Conservation (phyloP, 2,888 invertebrate species). For the Drosophila ustulata region DNA sequence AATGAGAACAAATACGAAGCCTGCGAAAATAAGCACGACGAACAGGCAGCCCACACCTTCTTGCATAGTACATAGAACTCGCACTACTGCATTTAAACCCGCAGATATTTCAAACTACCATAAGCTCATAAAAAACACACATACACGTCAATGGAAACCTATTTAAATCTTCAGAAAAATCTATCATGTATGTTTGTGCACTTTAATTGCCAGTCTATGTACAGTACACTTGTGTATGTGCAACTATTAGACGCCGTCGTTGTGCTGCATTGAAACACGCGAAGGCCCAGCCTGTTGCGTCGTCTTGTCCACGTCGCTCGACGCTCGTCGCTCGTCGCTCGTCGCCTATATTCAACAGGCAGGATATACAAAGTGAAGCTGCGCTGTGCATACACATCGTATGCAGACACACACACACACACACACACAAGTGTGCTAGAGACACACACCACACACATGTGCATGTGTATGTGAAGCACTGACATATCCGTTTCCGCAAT, state of each 20-base stretch:
- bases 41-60: conserved; percentile 44
- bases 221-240: background rate
- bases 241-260: conserved; percentile 2
- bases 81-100: background rate
- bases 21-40: conserved; percentile 34
- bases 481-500: conserved; percentile 70
- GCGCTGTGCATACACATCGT: background rate
- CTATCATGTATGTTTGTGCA: conserved; percentile 1
- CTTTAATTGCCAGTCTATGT: too few relatives aligned
- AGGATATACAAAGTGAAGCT: conserved; percentile 47
- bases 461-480: conserved; percentile 9
- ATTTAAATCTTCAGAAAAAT: too few relatives aligned
- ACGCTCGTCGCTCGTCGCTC: too few relatives aligned
- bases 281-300: conserved; percentile 59
- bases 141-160: too few relatives aligned
- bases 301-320: conserved; percentile 29
- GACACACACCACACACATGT: background rate
- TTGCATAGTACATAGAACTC: background rate
- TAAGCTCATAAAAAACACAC: too few relatives aligned
- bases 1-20: conserved; percentile 55
- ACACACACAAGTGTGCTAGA: conserved; percentile 4
- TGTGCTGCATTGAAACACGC: conserved; percentile 13
- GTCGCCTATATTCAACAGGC: conserved; percentile 79
- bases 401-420: background rate
- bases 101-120: conserved; percentile 3